These are phyloP conservation scores for Panagrolaimus sp. DNA, from an alignment of 1,140 invertebrate genomes.

Conservation along the genomic window DNA sequence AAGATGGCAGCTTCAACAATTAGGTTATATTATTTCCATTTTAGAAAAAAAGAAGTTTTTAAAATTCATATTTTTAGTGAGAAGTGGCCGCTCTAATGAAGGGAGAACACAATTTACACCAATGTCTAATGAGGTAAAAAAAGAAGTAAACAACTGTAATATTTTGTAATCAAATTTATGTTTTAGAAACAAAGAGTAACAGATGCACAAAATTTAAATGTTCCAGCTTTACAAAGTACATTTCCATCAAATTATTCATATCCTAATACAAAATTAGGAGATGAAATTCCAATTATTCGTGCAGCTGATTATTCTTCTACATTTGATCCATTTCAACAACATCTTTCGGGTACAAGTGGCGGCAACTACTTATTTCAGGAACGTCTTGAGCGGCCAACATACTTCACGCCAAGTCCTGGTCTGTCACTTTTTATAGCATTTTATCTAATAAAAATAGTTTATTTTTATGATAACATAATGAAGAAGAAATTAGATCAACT, in stretches of 20 bases:
- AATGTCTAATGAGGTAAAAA: conserved; percentile 18
- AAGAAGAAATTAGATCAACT: background rate
- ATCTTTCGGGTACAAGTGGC: conserved; percentile 15
- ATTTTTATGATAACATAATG: background rate
- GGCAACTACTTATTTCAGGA: conserved; percentile 7
- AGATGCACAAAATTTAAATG: conserved; percentile 8
- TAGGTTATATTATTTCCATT: conserved; percentile 17
- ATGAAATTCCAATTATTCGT: conserved; percentile 4
- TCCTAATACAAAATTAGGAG: background rate
- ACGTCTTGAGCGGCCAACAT: conserved; percentile 31
- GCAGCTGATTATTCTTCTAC: conserved; percentile 11
- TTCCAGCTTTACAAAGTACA: conserved; percentile 9
- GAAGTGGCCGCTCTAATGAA: conserved; percentile 8
- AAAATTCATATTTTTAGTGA: conserved; percentile 13
- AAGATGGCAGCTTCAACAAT: conserved; percentile 36
- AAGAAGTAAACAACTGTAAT: background rate
- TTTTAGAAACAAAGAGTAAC: background rate
- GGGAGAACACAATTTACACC: conserved; percentile 22
- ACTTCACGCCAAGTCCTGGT: conserved; percentile 28
- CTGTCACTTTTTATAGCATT: background rate
- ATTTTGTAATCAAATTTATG: too few species aligned
- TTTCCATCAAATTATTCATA: background rate
- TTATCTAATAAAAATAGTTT: too few species aligned
- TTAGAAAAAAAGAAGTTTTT: conserved; percentile 25
- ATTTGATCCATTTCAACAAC: background rate